phyloP scores from a whole-genome alignment of 2,113 vertebrate species.

The Hippoglossus stenolepis region DNA sequence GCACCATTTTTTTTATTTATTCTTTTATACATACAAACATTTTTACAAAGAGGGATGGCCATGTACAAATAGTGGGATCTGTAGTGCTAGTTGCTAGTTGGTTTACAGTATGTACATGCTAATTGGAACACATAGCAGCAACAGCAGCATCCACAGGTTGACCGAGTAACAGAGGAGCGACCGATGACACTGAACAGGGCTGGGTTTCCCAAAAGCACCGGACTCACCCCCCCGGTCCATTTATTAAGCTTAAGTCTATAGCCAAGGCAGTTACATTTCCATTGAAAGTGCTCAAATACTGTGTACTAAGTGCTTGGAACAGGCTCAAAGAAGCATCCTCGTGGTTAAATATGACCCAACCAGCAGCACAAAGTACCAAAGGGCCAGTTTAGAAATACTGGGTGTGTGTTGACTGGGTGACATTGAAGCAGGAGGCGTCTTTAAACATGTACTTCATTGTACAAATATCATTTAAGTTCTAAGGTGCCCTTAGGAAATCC shows the following conservation, averaged over 20 bases:
- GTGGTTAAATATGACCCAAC: conserved; percentile 48
- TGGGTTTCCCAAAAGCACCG: conserved; percentile 74
- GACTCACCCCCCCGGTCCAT: conserved; percentile 22
- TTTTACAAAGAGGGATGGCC: conserved; percentile 94
- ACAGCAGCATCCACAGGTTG: conserved; percentile 84
- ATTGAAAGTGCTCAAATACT: conserved; percentile 71
- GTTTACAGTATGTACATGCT: conserved; percentile 95
- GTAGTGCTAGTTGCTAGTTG: conserved; percentile 89
- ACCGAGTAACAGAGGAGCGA: conserved; percentile 57
- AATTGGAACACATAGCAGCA: conserved; percentile 78
- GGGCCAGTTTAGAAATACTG: conserved; percentile 53
- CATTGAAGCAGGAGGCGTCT: conserved; percentile 43
- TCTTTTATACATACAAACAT: conserved; percentile 86
- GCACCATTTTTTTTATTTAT: conserved; percentile 80
- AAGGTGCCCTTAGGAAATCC: conserved; percentile 73
- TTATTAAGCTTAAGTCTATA: conserved; percentile 31
- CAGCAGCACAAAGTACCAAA: conserved; percentile 58
- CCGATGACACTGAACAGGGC: conserved; percentile 54
- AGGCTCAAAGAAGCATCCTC: conserved; percentile 38
- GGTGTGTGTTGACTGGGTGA: conserved; percentile 42
- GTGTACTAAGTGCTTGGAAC: conserved; percentile 64
- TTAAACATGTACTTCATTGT: conserved; percentile 26
- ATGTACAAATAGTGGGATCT: conserved; percentile 83
- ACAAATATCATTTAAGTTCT: conserved; percentile 37
- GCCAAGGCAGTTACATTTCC: conserved; percentile 58